Conservation (phyloP, 2,888 invertebrate genomes). For the Apodemia mormo region DNA sequence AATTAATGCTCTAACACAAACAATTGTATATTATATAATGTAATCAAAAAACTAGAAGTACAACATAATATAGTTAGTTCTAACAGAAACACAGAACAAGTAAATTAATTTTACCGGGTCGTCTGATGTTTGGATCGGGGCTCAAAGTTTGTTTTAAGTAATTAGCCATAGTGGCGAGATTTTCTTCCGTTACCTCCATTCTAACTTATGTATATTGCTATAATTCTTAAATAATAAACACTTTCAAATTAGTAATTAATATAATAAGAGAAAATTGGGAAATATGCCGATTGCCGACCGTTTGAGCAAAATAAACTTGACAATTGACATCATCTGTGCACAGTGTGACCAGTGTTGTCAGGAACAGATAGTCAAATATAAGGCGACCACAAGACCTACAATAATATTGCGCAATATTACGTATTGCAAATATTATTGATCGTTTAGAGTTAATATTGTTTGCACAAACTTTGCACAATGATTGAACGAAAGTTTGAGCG, state of each 20-base stretch:
- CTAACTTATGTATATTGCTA: not conserved
- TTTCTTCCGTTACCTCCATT: conserved; percentile 95
- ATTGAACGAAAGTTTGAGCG: no score
- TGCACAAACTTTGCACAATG: no score
- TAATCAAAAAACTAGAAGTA: not conserved
- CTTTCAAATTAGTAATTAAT: not conserved
- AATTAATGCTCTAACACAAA: not conserved
- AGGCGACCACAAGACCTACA: no score
- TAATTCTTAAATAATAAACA: not conserved
- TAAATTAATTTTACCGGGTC: conserved; percentile 86
- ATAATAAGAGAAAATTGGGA: not conserved
- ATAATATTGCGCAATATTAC: no score
- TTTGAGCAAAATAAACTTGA: conserved; percentile 1
- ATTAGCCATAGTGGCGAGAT: conserved; percentile 89
- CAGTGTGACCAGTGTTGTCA: no score
- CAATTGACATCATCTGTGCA: no score
- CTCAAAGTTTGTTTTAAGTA: conserved; percentile 94
- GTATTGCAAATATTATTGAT: no score
- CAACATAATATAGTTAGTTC: not conserved
- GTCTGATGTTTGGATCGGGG: conserved; percentile 89
- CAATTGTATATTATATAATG: no score
- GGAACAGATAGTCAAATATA: no score
- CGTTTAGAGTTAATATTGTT: no score
- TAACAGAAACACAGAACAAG: not conserved
- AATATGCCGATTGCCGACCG: not conserved